Percentiles rank a stretch among this genome's conserved stretches.
Evolutionary conservation across 2,888 invertebrate species (phyloP).

Genomic region (Sicus ferrugineus): DNA sequence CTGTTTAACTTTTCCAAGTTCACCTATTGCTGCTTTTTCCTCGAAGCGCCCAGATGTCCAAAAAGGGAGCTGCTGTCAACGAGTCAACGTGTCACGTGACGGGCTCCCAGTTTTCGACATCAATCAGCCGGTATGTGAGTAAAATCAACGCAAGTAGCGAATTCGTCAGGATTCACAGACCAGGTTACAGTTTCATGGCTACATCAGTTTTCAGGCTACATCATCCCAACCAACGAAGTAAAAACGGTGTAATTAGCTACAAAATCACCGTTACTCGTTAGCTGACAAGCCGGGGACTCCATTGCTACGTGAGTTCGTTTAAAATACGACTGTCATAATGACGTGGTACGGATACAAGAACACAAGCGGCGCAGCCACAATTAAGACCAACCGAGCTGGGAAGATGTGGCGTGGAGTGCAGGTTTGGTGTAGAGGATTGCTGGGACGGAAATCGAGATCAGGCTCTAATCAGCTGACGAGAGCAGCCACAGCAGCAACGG

Average conservation of each 20-base stretch:
- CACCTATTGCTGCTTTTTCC: too few relatives aligned
- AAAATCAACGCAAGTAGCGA: too few relatives aligned
- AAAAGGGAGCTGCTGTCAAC: too few relatives aligned
- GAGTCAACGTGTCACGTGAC: too few relatives aligned
- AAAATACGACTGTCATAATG: slow-evolving; percentile 28
- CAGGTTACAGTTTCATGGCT: background rate
- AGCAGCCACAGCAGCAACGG: background rate
- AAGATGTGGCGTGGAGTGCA: background rate
- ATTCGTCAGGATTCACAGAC: too few relatives aligned
- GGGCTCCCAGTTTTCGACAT: too few relatives aligned
- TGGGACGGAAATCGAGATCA: slow-evolving; percentile 53
- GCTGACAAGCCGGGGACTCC: slow-evolving; percentile 32
- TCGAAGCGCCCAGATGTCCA: too few relatives aligned
- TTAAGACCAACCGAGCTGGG: too few relatives aligned
- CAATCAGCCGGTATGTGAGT: too few relatives aligned
- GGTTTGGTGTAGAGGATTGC: background rate
- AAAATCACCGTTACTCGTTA: slow-evolving; percentile 57
- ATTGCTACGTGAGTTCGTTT: slow-evolving; percentile 40
- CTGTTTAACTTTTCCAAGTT: too few relatives aligned
- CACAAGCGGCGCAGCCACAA: slow-evolving; percentile 1
- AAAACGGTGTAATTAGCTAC: slow-evolving; percentile 59
- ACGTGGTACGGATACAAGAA: background rate
- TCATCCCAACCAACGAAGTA: slow-evolving; percentile 24
- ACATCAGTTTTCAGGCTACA: background rate
- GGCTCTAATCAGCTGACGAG: slow-evolving; percentile 53